Percentiles rank a stretch among this genome's conserved stretches.
These are phyloP conservation scores for Onychostoma macrolepis DNA, from an alignment of 2,113 vertebrate species.

Conservation along the genomic window DNA sequence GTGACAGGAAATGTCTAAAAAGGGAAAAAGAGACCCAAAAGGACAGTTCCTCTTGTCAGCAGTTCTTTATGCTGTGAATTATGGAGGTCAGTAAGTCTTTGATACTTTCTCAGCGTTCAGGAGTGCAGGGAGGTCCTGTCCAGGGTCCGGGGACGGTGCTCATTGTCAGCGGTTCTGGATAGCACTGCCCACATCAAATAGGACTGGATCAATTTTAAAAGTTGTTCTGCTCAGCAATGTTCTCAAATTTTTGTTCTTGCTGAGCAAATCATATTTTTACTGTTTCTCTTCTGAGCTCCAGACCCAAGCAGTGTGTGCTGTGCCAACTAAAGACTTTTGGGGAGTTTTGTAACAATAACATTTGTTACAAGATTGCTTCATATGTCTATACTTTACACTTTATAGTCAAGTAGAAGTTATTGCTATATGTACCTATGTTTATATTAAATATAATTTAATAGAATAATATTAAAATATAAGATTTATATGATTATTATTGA, in stretches of 20 bases:
- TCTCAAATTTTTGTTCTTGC: not conserved
- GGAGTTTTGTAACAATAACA: not conserved
- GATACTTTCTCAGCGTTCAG: constrained; percentile 37
- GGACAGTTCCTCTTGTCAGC: constrained; percentile 51
- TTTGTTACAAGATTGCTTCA: not conserved
- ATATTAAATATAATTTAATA: no score
- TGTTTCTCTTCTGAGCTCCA: constrained; percentile 18
- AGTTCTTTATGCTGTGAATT: constrained; percentile 48
- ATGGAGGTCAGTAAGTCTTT: constrained; percentile 43
- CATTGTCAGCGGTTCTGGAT: constrained; percentile 9
- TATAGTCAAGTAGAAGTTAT: no score
- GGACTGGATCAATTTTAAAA: not conserved
- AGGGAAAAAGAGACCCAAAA: constrained; percentile 40
- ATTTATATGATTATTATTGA: no score
- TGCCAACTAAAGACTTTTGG: constrained; percentile 8
- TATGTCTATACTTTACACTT: no score
- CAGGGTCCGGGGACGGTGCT: not conserved
- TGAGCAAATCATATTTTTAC: constrained; percentile 7
- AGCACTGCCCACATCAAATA: constrained; percentile 9
- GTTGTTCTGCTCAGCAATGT: constrained; percentile 6
- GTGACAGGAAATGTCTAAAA: constrained; percentile 50
- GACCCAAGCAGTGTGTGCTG: not conserved
- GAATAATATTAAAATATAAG: no score
- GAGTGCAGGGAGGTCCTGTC: constrained; percentile 12
- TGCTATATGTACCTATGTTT: no score